A percentile compares a stretch with the other conserved stretches of the same genome.
These are phyloP conservation scores for Channallabes apus DNA, from an alignment of 2,797 vertebrate genomes.

Conservation along the genomic window DNA sequence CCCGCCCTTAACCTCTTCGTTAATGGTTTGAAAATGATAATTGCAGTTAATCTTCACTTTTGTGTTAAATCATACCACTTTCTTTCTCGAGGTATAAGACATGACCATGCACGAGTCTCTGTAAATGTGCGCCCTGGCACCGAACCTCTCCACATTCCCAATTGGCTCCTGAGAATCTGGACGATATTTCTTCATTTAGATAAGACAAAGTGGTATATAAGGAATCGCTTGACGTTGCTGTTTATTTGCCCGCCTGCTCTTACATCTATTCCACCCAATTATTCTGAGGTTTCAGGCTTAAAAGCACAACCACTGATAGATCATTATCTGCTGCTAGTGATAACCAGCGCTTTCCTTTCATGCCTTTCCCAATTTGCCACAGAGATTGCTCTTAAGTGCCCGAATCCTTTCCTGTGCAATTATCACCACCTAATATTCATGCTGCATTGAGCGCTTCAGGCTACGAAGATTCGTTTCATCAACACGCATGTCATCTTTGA, in stretches of 20 bases:
- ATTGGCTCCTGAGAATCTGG: slow-evolving; percentile 47
- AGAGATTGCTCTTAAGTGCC: slow-evolving; percentile 49
- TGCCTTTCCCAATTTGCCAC: slow-evolving; percentile 44
- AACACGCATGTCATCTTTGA: slow-evolving; percentile 16
- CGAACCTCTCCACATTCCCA: not conserved
- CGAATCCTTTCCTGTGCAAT: slow-evolving; percentile 29
- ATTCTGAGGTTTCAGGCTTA: slow-evolving; percentile 56
- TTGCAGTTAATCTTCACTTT: not conserved
- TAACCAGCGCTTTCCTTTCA: slow-evolving; percentile 42
- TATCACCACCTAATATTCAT: slow-evolving; percentile 44
- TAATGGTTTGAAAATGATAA: not conserved
- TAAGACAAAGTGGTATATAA: slow-evolving; percentile 50
- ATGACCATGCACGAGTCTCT: not conserved
- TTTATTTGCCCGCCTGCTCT: slow-evolving; percentile 53
- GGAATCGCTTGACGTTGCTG: slow-evolving; percentile 49
- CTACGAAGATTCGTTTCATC: slow-evolving; percentile 29
- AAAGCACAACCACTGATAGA: slow-evolving; percentile 51
- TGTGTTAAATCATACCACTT: not conserved
- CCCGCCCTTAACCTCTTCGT: not conserved
- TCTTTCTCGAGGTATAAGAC: not conserved
- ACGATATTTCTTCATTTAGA: slow-evolving; percentile 31
- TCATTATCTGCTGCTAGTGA: slow-evolving; percentile 50
- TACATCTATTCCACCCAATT: slow-evolving; percentile 60
- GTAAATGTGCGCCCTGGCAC: not conserved
- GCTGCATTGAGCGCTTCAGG: slow-evolving; percentile 16